Percentiles rank a stretch among this genome's conserved stretches.
phyloP scores from a whole-genome alignment of 2,888 invertebrate species.

The Masnerella sp. region DNA sequence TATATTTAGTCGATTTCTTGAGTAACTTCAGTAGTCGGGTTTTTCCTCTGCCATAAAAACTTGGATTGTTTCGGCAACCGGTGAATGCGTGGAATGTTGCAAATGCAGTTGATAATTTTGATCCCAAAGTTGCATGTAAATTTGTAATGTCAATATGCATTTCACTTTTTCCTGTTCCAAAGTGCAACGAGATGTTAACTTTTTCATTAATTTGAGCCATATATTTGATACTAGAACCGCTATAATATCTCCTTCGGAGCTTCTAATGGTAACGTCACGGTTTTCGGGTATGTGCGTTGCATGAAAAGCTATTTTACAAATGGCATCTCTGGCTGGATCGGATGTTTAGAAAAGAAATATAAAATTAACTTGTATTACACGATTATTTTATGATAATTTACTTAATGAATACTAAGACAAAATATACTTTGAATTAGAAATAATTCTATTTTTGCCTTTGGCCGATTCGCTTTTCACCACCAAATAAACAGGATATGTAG shows the following conservation, averaged over 20 bases:
- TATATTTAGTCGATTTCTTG: conserved; percentile 5
- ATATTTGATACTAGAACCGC: conserved; percentile 18
- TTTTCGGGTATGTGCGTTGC: conserved; percentile 4
- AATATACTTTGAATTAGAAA: too few species aligned
- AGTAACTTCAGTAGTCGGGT: conserved; percentile 1
- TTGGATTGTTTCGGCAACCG: conserved; percentile 57
- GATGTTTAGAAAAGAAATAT: too few species aligned
- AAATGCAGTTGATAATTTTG: conserved; percentile 27
- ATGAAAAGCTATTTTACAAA: conserved; percentile 2
- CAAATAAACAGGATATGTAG: too few species aligned
- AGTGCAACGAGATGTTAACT: conserved; percentile 36
- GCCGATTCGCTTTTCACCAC: too few species aligned
- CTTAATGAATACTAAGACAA: too few species aligned
- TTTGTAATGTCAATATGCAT: conserved; percentile 46
- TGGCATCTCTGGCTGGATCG: too few species aligned
- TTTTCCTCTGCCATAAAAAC: conserved; percentile 22
- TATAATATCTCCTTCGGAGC: conserved; percentile 19
- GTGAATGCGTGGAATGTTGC: conserved; percentile 30
- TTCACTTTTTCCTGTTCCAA: conserved; percentile 48
- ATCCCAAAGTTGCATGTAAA: conserved; percentile 43
- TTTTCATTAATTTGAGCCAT: background rate
- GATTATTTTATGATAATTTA: too few species aligned
- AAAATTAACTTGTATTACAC: too few species aligned
- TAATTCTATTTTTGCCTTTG: too few species aligned
- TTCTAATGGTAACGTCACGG: conserved; percentile 5